Evolutionary conservation across 2,888 invertebrate species (phyloP).

Genomic region (Microplitis deprimator): DNA sequence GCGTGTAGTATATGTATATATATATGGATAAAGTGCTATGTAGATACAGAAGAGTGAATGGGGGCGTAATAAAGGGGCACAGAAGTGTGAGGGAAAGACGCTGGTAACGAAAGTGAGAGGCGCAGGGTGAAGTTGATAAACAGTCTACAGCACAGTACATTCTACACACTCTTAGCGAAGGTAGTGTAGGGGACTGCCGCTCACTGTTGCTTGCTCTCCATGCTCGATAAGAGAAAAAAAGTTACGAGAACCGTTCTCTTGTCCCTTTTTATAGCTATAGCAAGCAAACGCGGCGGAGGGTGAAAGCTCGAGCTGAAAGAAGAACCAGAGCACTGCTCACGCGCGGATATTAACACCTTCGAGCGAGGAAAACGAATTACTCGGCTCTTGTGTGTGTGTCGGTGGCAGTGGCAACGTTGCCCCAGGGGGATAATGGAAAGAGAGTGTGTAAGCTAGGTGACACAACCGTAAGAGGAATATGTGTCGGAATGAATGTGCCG

Average conservation of each 20-base stretch:
- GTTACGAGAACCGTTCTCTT: neutral
- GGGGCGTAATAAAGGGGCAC: slow-evolving; percentile 1
- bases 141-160: slow-evolving; percentile 33
- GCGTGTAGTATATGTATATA: slow-evolving; percentile 3
- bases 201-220: neutral
- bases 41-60: slow-evolving; percentile 19
- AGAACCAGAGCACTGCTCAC: slow-evolving; percentile 32
- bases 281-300: neutral
- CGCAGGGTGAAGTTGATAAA: slow-evolving; percentile 44
- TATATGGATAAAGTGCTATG: slow-evolving; percentile 19
- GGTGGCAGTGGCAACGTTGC: slow-evolving; percentile 19
- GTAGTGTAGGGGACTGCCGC: neutral
- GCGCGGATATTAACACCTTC: slow-evolving; percentile 51
- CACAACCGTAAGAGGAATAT: neutral
- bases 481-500: no score
- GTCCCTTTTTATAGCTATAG: neutral
- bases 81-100: slow-evolving; percentile 24
- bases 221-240: slow-evolving; percentile 2
- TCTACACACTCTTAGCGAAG: neutral
- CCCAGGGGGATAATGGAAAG: neutral
- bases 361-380: slow-evolving; percentile 49
- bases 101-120: slow-evolving; percentile 15
- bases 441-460: slow-evolving; percentile 24
- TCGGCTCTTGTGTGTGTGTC: slow-evolving; percentile 19
- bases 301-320: slow-evolving; percentile 20